These are phyloP conservation scores for Rhynchophorus ferrugineus DNA, from an alignment of 1,140 invertebrate species.

Conservation along the genomic window DNA sequence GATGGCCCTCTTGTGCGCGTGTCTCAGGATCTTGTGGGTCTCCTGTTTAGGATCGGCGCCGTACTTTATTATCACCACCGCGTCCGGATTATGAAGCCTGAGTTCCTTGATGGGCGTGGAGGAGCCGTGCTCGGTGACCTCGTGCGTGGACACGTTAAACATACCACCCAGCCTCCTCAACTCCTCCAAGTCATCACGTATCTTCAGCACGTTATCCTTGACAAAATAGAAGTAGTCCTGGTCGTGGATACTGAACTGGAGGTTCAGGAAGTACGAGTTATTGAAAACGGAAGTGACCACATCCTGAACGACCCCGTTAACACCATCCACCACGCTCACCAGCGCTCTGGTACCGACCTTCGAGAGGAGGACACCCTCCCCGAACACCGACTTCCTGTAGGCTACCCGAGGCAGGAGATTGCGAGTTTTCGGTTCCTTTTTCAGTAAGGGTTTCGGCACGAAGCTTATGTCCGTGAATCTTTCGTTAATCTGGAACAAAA, in stretches of 20 bases:
- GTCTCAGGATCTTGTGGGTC: constrained; percentile 76
- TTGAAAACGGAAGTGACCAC: constrained; percentile 91
- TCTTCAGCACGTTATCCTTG: constrained; percentile 80
- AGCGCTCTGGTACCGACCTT: constrained; percentile 69
- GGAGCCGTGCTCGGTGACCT: constrained; percentile 70
- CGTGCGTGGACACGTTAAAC: constrained; percentile 90
- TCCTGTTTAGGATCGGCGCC: constrained; percentile 82
- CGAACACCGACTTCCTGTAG: constrained; percentile 77
- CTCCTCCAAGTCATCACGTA: constrained; percentile 83
- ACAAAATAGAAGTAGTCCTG: constrained; percentile 94
- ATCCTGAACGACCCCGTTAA: constrained; percentile 81
- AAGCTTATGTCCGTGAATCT: constrained; percentile 76
- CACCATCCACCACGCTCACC: constrained; percentile 77
- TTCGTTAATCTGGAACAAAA: constrained; percentile 55
- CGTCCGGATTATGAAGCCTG: constrained; percentile 76
- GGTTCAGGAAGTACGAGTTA: constrained; percentile 83
- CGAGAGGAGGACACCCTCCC: constrained; percentile 83
- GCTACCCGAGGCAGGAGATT: constrained; percentile 73
- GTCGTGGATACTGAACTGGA: constrained; percentile 86
- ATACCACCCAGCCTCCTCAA: constrained; percentile 75
- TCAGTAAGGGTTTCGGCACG: constrained; percentile 69
- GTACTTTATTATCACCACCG: constrained; percentile 85
- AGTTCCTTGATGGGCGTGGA: constrained; percentile 61
- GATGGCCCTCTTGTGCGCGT: constrained; percentile 84
- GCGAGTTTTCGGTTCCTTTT: constrained; percentile 72